Evolutionary conservation across 2,113 vertebrate genomes (phyloP).

Genomic region (Carassius auratus): DNA sequence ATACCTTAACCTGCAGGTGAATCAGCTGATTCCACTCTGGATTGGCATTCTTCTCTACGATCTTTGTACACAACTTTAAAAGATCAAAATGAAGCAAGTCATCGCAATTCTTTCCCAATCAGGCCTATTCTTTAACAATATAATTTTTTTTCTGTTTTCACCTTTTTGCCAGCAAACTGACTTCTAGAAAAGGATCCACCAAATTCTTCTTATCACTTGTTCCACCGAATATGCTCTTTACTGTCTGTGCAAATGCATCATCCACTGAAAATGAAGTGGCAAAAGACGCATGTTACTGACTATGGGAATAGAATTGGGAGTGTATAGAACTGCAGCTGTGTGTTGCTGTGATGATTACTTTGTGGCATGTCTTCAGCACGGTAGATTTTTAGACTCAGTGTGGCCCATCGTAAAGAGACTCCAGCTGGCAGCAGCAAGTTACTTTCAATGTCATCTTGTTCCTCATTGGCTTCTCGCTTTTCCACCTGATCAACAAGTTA

Average conservation of each 20-base stretch:
- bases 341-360: slow-evolving; percentile 73
- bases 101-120: not conserved
- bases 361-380: slow-evolving; percentile 96
- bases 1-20: too few relatives aligned
- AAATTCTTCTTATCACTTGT: slow-evolving; percentile 91
- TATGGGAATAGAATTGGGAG: not conserved
- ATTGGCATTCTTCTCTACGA: too few relatives aligned
- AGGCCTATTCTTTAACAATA: not conserved
- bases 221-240: slow-evolving; percentile 91
- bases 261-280: slow-evolving; percentile 83
- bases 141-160: slow-evolving; percentile 54
- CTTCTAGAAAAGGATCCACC: slow-evolving; percentile 96
- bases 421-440: slow-evolving; percentile 92
- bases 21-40: too few relatives aligned
- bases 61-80: not conserved
- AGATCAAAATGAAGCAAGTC: not conserved
- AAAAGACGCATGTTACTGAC: not conserved
- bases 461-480: slow-evolving; percentile 78
- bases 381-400: slow-evolving; percentile 90
- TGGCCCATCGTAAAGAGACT: slow-evolving; percentile 85
- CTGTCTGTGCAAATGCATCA: slow-evolving; percentile 87
- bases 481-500: slow-evolving; percentile 75
- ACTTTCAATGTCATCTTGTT: slow-evolving; percentile 91
- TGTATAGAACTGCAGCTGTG: not conserved
- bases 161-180: slow-evolving; percentile 96